Percentiles rank a stretch among this genome's conserved stretches.
Conservation (phyloP, 2,797 vertebrate species). For the Sebastiscus tertius region DNA sequence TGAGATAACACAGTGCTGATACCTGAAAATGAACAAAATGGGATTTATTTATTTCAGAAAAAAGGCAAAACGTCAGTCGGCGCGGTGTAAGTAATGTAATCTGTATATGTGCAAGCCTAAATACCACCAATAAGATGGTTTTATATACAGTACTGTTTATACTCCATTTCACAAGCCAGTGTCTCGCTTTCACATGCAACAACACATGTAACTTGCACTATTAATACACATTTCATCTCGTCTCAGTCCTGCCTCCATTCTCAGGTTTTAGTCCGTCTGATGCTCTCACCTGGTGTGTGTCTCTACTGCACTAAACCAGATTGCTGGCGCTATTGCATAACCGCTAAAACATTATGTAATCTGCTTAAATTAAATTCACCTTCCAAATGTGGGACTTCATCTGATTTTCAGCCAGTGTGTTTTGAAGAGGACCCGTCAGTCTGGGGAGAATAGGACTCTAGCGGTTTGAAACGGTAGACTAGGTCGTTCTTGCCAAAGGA, state of each 20-base stretch:
- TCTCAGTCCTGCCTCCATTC: neutral
- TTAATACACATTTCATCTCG: neutral
- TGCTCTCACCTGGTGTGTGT: conserved; percentile 1
- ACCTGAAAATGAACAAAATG: no score
- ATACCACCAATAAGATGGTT: neutral
- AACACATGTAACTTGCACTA: fast-evolving
- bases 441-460: neutral
- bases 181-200: fast-evolving
- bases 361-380: conserved; percentile 14
- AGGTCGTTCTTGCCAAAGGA: conserved; percentile 18
- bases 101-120: neutral
- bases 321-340: conserved; percentile 39
- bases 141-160: neutral
- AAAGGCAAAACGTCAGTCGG: no score
- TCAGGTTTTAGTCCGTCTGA: neutral
- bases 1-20: neutral
- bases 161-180: neutral
- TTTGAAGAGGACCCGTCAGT: neutral
- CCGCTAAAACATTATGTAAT: conserved; percentile 30
- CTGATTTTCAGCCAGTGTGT: conserved; percentile 13
- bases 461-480: neutral
- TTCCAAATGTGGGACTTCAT: conserved; percentile 3
- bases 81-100: no score
- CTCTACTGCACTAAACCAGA: neutral
- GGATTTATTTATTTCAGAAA: no score